These are phyloP conservation scores for Crepidodera aurea DNA, from an alignment of 2,888 invertebrate genomes.

Conservation along the genomic window DNA sequence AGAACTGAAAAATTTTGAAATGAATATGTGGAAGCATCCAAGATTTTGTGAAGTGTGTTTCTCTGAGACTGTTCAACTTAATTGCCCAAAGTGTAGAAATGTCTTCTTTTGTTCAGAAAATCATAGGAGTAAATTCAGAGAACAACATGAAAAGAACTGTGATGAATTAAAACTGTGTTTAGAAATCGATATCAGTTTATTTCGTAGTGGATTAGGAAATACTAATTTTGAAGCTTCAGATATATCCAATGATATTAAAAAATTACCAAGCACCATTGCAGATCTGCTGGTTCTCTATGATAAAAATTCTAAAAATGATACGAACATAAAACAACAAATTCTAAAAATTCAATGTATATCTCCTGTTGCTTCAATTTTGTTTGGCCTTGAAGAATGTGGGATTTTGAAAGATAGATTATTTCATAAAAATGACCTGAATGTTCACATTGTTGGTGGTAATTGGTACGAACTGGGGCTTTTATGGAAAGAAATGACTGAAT, in stretches of 20 bases:
- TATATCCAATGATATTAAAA: conserved; percentile 13
- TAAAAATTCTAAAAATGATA: conserved; percentile 14
- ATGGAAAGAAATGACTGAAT: conserved; percentile 46
- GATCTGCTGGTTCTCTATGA: conserved; percentile 31
- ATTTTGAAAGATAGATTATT: conserved; percentile 35
- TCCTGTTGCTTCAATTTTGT: conserved; percentile 43
- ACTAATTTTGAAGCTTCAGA: neutral
- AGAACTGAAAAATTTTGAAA: conserved; percentile 44
- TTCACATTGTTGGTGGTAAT: conserved; percentile 54
- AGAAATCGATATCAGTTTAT: conserved; percentile 26
- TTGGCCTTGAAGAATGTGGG: conserved; percentile 43
- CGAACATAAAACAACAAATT: conserved; percentile 25
- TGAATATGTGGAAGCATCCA: conserved; percentile 53
- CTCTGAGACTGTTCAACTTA: conserved; percentile 33
- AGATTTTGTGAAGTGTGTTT: conserved; percentile 50
- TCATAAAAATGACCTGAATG: conserved; percentile 35
- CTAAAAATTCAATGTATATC: conserved; percentile 35
- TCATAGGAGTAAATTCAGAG: conserved; percentile 37
- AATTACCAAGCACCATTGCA: conserved; percentile 27
- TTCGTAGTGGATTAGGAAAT: neutral
- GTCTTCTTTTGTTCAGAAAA: conserved; percentile 47
- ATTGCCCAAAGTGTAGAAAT: conserved; percentile 45
- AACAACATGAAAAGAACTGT: conserved; percentile 42
- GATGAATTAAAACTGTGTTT: conserved; percentile 41
- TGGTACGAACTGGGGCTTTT: conserved; percentile 45